A percentile compares a stretch with the other conserved stretches of the same genome.
Evolutionary conservation across 53 echinoderm and acorn worm species (phyloP).

Genomic region (Apostichopus leukothele): DNA sequence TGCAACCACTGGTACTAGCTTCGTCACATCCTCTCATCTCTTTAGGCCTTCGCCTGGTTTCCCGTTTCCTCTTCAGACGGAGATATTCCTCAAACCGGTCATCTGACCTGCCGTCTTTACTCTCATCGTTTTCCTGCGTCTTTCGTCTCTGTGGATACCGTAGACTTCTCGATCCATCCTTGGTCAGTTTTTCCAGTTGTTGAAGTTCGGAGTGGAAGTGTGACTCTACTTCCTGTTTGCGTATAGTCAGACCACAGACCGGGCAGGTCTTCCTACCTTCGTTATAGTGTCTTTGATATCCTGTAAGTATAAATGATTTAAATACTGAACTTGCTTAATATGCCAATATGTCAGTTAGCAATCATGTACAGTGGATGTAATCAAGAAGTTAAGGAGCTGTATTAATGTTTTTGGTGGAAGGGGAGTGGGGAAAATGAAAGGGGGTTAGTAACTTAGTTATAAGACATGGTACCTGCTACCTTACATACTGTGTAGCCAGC

Average conservation of each 20-base stretch:
- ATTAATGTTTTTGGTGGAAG: no score
- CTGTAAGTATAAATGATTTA: background rate
- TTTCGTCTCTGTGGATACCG: conserved; percentile 12
- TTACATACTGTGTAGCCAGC: no score
- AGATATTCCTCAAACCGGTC: conserved; percentile 42
- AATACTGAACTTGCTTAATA: no score
- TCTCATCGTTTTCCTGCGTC: conserved; percentile 44
- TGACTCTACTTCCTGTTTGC: conserved; percentile 66
- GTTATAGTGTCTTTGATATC: conserved; percentile 23
- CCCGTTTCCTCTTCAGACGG: conserved; percentile 22
- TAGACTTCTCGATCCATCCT: conserved; percentile 43
- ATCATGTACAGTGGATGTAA: no score
- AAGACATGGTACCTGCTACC: no score
- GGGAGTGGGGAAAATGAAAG: no score
- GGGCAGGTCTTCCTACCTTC: conserved; percentile 62
- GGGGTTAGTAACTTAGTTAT: no score
- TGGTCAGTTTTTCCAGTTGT: conserved; percentile 72
- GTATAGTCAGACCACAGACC: conserved; percentile 83
- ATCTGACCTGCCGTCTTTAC: conserved; percentile 13
- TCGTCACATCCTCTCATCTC: background rate
- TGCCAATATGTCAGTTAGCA: no score
- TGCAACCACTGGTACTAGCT: conserved; percentile 9
- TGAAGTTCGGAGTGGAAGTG: conserved; percentile 79
- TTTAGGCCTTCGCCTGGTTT: conserved; percentile 29
- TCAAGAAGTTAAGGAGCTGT: no score